Conservation (phyloP, 1,140 invertebrate genomes). For the Neomicropteryx cornuta region DNA sequence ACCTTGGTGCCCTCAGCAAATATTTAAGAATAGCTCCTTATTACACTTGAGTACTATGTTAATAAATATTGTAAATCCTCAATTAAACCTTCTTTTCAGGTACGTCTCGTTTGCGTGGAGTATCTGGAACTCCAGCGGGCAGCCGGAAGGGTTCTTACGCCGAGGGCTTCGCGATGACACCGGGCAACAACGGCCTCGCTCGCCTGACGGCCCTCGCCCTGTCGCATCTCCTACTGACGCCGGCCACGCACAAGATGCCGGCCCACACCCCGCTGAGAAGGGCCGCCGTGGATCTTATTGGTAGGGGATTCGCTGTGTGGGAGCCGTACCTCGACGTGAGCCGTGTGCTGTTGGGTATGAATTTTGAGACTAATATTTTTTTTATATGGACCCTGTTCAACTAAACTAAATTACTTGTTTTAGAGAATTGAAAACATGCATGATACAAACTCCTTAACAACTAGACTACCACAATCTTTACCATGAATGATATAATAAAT, state of each 20-base stretch:
- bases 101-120: no score
- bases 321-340: conserved; percentile 97
- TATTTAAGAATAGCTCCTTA: no score
- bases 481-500: not conserved
- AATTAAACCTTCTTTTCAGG: no score
- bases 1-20: no score
- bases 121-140: no score
- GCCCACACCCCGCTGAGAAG: conserved; percentile 81
- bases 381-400: no score
- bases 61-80: no score
- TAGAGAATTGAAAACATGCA: not conserved
- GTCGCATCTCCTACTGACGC: conserved; percentile 85
- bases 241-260: conserved; percentile 69
- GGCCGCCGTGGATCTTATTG: conserved; percentile 93
- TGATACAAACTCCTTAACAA: not conserved
- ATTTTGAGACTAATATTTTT: conserved; percentile 1
- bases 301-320: conserved; percentile 97
- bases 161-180: conserved; percentile 28
- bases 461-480: not conserved
- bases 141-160: no score
- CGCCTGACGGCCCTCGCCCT: conserved; percentile 87
- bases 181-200: conserved; percentile 80
- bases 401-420: no score
- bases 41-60: no score
- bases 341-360: conserved; percentile 65